These are phyloP conservation scores for Diorhabda sublineata DNA, from an alignment of 1,140 invertebrate species.

Conservation along the genomic window DNA sequence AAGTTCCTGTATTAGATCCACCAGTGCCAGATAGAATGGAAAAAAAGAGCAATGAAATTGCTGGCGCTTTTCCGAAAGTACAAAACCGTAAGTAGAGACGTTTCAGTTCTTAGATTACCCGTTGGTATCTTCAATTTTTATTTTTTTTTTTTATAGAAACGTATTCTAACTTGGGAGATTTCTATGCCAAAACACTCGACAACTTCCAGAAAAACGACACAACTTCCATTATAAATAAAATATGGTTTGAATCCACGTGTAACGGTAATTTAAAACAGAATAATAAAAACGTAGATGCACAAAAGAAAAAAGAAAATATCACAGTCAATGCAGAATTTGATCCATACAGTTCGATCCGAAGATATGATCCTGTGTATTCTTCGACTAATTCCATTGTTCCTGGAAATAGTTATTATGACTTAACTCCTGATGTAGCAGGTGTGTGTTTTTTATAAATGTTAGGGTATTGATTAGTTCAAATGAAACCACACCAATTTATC, in stretches of 20 bases:
- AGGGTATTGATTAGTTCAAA: too few species aligned
- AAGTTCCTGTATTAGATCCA: slow-evolving; percentile 26
- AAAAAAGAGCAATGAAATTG: slow-evolving; percentile 7
- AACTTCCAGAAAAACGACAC: slow-evolving; percentile 36
- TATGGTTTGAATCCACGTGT: slow-evolving; percentile 46
- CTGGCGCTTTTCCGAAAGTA: slow-evolving; percentile 23
- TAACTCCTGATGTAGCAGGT: background rate
- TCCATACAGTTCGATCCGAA: slow-evolving; percentile 35
- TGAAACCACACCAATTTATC: too few species aligned
- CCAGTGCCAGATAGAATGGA: slow-evolving; percentile 5
- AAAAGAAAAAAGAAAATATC: slow-evolving; percentile 26
- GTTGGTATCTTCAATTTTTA: background rate
- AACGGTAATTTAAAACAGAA: slow-evolving; percentile 30
- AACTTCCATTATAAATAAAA: slow-evolving; percentile 47
- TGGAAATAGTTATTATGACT: background rate
- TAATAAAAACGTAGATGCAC: slow-evolving; percentile 30
- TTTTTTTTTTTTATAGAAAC: slow-evolving; percentile 20
- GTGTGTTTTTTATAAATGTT: background rate
- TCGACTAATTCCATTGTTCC: slow-evolving; percentile 17
- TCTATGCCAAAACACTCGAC: slow-evolving; percentile 25
- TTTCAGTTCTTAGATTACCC: background rate
- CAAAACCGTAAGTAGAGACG: slow-evolving; percentile 20
- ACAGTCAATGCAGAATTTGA: slow-evolving; percentile 34
- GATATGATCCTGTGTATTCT: slow-evolving; percentile 32
- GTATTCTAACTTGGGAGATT: slow-evolving; percentile 29